These are phyloP conservation scores for Mastomys natalensis DNA, from an alignment of 2,113 vertebrate genomes.

Conservation along the genomic window DNA sequence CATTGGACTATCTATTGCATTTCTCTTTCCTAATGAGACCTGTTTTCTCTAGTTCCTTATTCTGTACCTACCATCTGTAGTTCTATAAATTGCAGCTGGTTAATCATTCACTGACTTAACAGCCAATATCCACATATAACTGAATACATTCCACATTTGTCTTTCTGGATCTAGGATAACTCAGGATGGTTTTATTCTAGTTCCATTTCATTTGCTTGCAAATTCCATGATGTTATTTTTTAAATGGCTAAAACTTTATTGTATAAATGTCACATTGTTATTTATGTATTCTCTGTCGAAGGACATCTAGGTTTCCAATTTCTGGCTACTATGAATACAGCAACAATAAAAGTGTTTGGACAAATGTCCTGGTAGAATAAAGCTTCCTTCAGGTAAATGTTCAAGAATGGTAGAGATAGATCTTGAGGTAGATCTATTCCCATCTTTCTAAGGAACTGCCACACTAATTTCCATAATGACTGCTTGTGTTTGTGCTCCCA, in stretches of 20 bases:
- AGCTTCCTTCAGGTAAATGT: neutral
- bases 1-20: neutral
- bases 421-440: neutral
- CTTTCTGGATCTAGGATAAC: neutral
- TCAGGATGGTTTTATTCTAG: neutral
- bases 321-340: neutral
- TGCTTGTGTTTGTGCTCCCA: no score
- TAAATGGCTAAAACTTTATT: neutral
- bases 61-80: neutral
- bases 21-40: neutral
- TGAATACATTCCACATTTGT: neutral
- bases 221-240: neutral
- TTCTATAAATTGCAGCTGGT: neutral
- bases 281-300: neutral
- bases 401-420: neutral
- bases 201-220: neutral
- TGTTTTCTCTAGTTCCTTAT: neutral
- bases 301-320: neutral
- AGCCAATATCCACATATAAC: neutral
- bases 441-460: neutral
- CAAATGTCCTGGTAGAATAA: neutral
- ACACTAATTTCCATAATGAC: no score
- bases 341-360: neutral
- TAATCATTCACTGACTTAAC: neutral
- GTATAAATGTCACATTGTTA: neutral